Evolutionary conservation across 2,113 vertebrate species (phyloP).

Genomic region (Zosterops japonicus): DNA sequence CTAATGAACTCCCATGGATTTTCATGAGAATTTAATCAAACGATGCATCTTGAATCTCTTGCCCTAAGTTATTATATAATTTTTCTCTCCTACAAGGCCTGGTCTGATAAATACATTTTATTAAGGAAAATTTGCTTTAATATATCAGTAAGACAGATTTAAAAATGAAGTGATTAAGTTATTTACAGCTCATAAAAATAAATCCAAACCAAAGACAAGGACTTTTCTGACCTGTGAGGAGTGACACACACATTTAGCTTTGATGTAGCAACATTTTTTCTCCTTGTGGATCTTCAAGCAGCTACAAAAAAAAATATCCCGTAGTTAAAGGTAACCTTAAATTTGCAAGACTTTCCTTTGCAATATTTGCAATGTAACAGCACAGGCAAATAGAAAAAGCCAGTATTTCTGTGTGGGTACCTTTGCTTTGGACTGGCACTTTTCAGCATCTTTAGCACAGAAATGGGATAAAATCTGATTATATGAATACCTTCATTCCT

Average conservation of each 20-base stretch:
- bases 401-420: neutral
- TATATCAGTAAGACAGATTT: neutral
- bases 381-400: neutral
- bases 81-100: neutral
- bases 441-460: neutral
- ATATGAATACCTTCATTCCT: neutral
- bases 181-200: constrained; percentile 17
- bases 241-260: neutral
- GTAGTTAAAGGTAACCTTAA: neutral
- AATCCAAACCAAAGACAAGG: neutral
- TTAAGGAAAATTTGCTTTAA: neutral
- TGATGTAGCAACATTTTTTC: neutral
- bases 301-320: neutral
- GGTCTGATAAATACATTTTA: neutral
- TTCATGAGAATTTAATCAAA: constrained; percentile 46
- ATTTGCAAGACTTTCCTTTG: neutral
- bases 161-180: neutral
- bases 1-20: constrained; percentile 22
- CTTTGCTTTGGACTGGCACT: neutral
- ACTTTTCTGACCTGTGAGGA: neutral
- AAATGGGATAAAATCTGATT: neutral
- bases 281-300: neutral
- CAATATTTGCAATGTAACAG: neutral
- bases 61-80: neutral
- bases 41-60: neutral